Percentiles rank a stretch among this genome's conserved stretches.
Evolutionary conservation across 2,797 vertebrate genomes (phyloP).

Genomic region (Darevskia mixta): DNA sequence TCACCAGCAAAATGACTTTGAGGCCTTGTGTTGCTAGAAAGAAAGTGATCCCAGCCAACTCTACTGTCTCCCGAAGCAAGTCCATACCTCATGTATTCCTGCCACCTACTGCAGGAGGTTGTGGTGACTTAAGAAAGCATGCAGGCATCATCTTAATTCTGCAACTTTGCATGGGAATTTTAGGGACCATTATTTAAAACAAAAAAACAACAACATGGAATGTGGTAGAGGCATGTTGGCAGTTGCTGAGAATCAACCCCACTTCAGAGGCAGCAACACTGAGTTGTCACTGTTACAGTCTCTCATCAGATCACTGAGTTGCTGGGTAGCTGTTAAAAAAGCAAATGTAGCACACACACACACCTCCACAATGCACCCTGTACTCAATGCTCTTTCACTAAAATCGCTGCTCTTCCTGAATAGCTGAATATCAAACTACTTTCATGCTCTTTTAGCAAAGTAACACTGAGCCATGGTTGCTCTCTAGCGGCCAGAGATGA

Average conservation of each 20-base stretch:
- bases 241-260: not conserved
- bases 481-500: slow-evolving; percentile 57
- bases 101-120: not conserved
- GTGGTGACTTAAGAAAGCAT: no score
- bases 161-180: not conserved
- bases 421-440: not conserved
- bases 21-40: not conserved
- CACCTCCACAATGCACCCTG: not conserved
- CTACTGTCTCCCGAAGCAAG: not conserved
- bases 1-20: no score
- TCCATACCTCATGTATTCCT: not conserved
- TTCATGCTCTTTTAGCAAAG: slow-evolving; percentile 53
- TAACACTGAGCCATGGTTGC: slow-evolving; percentile 63
- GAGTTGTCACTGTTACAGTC: not conserved
- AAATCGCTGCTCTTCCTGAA: not conserved
- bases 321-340: not conserved
- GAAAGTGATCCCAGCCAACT: no score
- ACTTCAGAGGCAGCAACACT: not conserved
- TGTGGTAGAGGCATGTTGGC: not conserved
- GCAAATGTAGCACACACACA: not conserved
- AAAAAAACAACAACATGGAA: not conserved
- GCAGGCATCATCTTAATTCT: not conserved
- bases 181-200: not conserved
- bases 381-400: not conserved
- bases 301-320: not conserved